Evolutionary conservation across 2,888 invertebrate species (phyloP).

Genomic region (Leptopilina drosophilae): DNA sequence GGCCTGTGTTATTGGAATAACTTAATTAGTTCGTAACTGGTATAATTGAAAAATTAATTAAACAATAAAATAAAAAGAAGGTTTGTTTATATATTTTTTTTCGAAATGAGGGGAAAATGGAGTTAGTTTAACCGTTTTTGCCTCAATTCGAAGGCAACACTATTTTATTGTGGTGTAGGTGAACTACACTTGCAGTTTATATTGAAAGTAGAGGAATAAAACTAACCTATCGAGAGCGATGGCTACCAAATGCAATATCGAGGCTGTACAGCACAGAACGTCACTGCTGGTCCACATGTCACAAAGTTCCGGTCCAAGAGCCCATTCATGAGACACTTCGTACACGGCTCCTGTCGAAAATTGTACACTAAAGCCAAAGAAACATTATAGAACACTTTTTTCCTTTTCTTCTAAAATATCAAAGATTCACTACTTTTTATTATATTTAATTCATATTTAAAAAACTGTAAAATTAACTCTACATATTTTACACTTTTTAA

Average conservation of each 20-base stretch:
- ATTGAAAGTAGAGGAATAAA: neutral
- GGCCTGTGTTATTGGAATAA: too few species aligned
- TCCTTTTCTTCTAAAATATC: too few species aligned
- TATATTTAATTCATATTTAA: too few species aligned
- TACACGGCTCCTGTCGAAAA: slow-evolving; percentile 83
- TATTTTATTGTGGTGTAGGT: neutral
- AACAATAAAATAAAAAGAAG: too few species aligned
- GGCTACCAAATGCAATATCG: slow-evolving; percentile 88
- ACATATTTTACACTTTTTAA: too few species aligned
- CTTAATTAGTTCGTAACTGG: too few species aligned
- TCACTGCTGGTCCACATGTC: slow-evolving; percentile 97
- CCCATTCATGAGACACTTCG: slow-evolving; percentile 89
- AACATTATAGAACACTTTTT: neutral
- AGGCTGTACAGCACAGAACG: slow-evolving; percentile 93
- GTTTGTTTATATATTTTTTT: too few species aligned
- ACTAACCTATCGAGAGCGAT: slow-evolving; percentile 88
- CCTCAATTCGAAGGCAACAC: neutral
- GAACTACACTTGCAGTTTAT: slow-evolving; percentile 7
- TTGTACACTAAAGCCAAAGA: slow-evolving; percentile 63
- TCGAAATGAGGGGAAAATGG: too few species aligned
- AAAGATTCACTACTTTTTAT: too few species aligned
- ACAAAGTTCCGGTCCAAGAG: slow-evolving; percentile 90
- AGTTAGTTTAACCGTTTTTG: too few species aligned
- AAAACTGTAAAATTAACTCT: too few species aligned
- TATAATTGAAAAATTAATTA: too few species aligned